Evolutionary conservation across 1,140 invertebrate genomes (phyloP).

Genomic region (Hypsibius dujardini): DNA sequence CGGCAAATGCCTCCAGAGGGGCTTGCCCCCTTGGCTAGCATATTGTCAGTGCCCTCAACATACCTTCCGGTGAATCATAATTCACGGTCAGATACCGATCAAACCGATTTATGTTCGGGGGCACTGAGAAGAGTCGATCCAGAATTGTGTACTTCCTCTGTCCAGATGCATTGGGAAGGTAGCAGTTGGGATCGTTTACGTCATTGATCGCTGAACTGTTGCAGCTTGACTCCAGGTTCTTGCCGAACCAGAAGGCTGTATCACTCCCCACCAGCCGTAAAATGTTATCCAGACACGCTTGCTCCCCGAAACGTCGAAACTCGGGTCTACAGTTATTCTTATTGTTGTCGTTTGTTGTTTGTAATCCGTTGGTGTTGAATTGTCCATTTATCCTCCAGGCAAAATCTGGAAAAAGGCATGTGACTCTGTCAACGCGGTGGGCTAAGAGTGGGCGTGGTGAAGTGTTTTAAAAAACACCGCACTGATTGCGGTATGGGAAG

Average conservation of each 20-base stretch:
- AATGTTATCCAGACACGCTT: background rate
- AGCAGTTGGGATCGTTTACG: slow-evolving; percentile 5
- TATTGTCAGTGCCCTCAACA: no score
- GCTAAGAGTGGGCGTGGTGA: no score
- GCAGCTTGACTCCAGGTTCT: background rate
- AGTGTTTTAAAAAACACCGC: no score
- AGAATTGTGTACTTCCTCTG: background rate
- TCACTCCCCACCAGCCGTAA: background rate
- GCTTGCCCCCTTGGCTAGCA: no score
- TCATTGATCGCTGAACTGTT: background rate
- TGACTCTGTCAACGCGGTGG: no score
- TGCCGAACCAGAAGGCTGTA: slow-evolving; percentile 5
- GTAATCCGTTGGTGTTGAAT: background rate
- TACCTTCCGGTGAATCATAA: background rate
- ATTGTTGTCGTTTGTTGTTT: background rate
- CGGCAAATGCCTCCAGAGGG: no score
- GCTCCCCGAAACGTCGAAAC: background rate
- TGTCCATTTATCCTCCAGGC: no score
- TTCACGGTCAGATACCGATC: background rate
- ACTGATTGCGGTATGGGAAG: no score
- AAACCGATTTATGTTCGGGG: background rate
- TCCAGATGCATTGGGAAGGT: background rate
- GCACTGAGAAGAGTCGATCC: background rate
- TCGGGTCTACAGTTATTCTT: background rate
- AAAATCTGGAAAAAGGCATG: no score